A percentile compares a stretch with the other conserved stretches of the same genome.
phyloP scores from a whole-genome alignment of 2,113 vertebrate species.

The Ceuthmochares aereus region DNA sequence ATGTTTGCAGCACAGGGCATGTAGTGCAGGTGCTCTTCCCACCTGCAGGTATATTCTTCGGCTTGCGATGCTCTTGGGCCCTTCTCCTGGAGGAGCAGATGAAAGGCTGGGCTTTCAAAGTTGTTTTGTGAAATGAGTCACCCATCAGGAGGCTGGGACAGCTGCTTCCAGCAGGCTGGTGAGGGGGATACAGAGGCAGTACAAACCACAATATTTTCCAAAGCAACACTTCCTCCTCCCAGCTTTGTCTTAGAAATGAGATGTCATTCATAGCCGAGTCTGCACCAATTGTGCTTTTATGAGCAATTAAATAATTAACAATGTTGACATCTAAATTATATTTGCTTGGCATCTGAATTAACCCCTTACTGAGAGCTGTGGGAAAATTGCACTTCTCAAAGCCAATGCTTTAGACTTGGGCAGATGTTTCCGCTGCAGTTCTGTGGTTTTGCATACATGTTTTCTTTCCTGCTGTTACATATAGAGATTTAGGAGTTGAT shows the following conservation, averaged over 20 bases:
- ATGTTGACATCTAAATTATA: constrained; percentile 58
- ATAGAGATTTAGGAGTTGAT: neutral
- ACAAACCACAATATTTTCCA: neutral
- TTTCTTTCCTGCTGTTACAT: neutral
- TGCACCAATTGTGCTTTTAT: constrained; percentile 39
- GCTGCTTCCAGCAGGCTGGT: accelerated
- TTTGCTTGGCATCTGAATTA: constrained; percentile 43
- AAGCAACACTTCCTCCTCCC: neutral
- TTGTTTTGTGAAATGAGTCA: neutral
- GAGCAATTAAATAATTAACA: constrained; percentile 69
- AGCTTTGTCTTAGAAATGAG: neutral
- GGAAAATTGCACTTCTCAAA: neutral
- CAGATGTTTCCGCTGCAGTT: neutral
- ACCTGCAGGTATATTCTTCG: accelerated
- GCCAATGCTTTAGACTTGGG: neutral
- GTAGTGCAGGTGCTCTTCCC: neutral
- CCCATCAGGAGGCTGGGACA: accelerated
- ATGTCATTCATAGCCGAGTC: neutral
- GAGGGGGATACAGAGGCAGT: accelerated
- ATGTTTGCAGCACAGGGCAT: accelerated
- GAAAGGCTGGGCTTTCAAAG: neutral
- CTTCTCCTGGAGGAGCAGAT: neutral
- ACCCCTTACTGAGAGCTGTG: constrained; percentile 9
- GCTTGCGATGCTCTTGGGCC: neutral
- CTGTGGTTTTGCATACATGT: neutral